Conservation (phyloP, 2,888 invertebrate species). For the Myopa tessellatipennis region DNA sequence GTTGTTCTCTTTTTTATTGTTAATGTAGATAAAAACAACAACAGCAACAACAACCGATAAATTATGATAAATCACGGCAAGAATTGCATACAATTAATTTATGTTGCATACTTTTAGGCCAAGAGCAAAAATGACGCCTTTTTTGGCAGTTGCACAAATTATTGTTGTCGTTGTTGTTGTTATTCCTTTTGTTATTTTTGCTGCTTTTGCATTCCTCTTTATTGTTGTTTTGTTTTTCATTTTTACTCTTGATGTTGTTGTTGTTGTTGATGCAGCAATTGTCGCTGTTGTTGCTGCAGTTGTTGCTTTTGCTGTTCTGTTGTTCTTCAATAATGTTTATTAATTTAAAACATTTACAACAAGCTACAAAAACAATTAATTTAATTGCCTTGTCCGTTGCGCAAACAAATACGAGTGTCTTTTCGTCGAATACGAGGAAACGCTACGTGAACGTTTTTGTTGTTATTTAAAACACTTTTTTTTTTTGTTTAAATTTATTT, state of each 20-base stretch:
- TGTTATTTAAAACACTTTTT: not conserved
- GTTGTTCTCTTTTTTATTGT: not conserved
- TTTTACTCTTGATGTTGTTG: constrained; percentile 31
- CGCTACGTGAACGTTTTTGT: not conserved
- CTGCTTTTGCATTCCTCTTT: not conserved
- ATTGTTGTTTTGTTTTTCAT: not conserved
- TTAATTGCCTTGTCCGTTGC: constrained; percentile 31
- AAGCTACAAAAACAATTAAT: constrained; percentile 29
- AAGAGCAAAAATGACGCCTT: not conserved
- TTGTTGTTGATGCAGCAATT: constrained; percentile 4
- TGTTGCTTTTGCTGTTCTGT: constrained; percentile 48
- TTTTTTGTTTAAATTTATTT: constrained; percentile 8
- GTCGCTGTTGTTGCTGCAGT: constrained; percentile 51
- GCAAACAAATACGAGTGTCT: too few relatives aligned
- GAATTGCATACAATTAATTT: constrained; percentile 59
- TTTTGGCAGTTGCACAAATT: constrained; percentile 13
- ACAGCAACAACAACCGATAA: constrained; percentile 62
- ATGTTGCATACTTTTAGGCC: constrained; percentile 42
- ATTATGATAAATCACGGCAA: constrained; percentile 68
- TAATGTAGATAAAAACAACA: too few relatives aligned
- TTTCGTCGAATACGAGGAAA: too few relatives aligned
- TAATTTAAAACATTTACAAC: constrained; percentile 29
- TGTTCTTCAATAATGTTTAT: constrained; percentile 21
- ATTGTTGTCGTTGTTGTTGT: constrained; percentile 24
- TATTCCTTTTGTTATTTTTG: constrained; percentile 24